Percentiles rank a stretch among this genome's conserved stretches.
phyloP scores from a whole-genome alignment of 2,888 invertebrate genomes.

The Chymomyza fuscimana region DNA sequence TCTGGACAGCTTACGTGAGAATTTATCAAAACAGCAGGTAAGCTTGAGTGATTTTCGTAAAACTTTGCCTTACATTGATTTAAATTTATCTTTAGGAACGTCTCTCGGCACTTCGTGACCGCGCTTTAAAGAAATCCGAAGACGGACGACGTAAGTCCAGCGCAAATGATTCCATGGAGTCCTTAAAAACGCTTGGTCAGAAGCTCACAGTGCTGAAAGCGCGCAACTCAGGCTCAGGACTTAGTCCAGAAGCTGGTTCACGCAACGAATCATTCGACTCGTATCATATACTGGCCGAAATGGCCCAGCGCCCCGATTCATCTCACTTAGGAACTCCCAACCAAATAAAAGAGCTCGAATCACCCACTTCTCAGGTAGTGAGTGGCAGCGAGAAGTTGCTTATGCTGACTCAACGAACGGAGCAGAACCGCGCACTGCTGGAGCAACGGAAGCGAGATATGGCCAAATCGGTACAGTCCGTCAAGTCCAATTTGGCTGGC shows the following conservation, averaged over 20 bases:
- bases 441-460: slow-evolving; percentile 82
- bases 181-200: slow-evolving; percentile 47
- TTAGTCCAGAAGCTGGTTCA: background rate
- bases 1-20: slow-evolving; percentile 55
- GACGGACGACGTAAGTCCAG: slow-evolving; percentile 35
- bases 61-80: background rate
- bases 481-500: slow-evolving; percentile 72
- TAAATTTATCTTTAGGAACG: slow-evolving; percentile 46
- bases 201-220: slow-evolving; percentile 31
- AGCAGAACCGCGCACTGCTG: slow-evolving; percentile 81
- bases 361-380: slow-evolving; percentile 4
- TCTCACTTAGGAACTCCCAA: background rate
- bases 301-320: background rate
- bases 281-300: background rate
- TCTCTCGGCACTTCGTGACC: slow-evolving; percentile 53
- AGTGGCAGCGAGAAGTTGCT: slow-evolving; percentile 81
- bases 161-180: slow-evolving; percentile 56
- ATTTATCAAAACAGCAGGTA: slow-evolving; percentile 60
- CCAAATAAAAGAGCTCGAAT: background rate
- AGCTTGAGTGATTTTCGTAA: background rate
- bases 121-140: slow-evolving; percentile 45
- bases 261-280: slow-evolving; percentile 36
- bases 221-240: slow-evolving; percentile 5
- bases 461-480: slow-evolving; percentile 79
- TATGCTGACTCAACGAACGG: slow-evolving; percentile 81